These are phyloP conservation scores for Calephelis virginiensis DNA, from an alignment of 1,140 invertebrate genomes.

Conservation along the genomic window DNA sequence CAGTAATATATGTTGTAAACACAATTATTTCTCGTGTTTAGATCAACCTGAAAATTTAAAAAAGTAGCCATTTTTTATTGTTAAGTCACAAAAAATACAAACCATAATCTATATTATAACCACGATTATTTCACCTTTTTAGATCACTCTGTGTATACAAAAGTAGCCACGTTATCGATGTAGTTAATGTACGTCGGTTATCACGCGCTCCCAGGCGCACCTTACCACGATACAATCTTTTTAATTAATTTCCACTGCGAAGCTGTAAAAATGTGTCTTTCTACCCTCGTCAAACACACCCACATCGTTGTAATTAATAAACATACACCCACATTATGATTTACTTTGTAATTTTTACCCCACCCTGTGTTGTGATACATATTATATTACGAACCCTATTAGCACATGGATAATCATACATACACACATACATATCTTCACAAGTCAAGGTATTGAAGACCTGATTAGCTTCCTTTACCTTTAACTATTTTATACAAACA, in stretches of 20 bases:
- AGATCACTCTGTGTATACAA: not conserved
- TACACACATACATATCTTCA: too few relatives aligned
- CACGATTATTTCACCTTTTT: not conserved
- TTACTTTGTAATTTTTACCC: conserved; percentile 14
- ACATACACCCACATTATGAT: conserved; percentile 25
- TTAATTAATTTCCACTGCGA: conserved; percentile 53
- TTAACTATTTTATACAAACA: too few relatives aligned
- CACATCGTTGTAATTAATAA: conserved; percentile 39
- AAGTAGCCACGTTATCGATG: conserved; percentile 4
- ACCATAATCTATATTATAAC: too few relatives aligned
- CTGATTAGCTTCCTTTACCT: too few relatives aligned
- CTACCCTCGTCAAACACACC: conserved; percentile 45
- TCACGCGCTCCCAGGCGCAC: conserved; percentile 41
- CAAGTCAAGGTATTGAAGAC: too few relatives aligned
- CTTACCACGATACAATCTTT: conserved; percentile 51
- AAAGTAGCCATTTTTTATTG: too few relatives aligned
- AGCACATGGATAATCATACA: too few relatives aligned
- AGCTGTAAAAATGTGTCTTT: conserved; percentile 51
- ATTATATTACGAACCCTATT: not conserved
- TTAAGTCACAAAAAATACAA: too few relatives aligned
- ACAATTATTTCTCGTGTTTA: too few relatives aligned
- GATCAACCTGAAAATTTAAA: too few relatives aligned
- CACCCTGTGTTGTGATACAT: not conserved
- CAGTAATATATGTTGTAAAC: too few relatives aligned
- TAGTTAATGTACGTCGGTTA: conserved; percentile 21